Evolutionary conservation across 2,113 vertebrate species (phyloP), one percentile per base, ranked within the genome.

Genomic region (Psophia crepitans): DNA sequence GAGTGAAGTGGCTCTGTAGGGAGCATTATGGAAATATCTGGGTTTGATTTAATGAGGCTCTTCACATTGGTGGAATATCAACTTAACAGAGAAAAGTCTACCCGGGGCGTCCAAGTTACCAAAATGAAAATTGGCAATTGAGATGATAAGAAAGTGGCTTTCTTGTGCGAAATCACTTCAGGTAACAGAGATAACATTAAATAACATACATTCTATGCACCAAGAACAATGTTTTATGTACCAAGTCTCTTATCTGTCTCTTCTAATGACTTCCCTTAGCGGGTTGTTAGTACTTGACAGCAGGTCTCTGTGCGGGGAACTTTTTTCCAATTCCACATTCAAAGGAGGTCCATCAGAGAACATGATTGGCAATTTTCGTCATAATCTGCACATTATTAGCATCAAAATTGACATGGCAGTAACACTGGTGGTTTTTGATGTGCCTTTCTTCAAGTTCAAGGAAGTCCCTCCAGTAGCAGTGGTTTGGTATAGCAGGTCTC

Each of bases 331-430:
- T 98, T 99, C 97, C 98, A 99, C 99, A 99, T 99, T 99, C 99
- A 99, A 99, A 99, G 98, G 98, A 99, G 99, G 99, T 99, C 99
- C 99, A 99, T 99, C 99, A 99, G 98, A 99, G 99, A 99, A 99
- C 99, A 99, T 99, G 99, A 99, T 99, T 99, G 99, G 99, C 99
- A 99, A 99, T 99, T 99, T 99, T 99, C 99, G 99, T 99, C 99
- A 99, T 99, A 99, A 99, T 99, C 99, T 99, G 99, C 99, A 99
- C 99, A 99, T 99, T 99, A 99, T 99, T 99, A 99, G 99, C 99
- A 99, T 99, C 99, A 99, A 98, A 99, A 99, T 99, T 99, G 99
- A 99, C 99, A 99, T 98, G 97, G 98, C 98, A 98, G 98, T 99
- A 99, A 99, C 98, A 98, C 95, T 97, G 98, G 98, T 98, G 98